phyloP scores from a whole-genome alignment of 2,797 vertebrate species.

The Channallabes apus region DNA sequence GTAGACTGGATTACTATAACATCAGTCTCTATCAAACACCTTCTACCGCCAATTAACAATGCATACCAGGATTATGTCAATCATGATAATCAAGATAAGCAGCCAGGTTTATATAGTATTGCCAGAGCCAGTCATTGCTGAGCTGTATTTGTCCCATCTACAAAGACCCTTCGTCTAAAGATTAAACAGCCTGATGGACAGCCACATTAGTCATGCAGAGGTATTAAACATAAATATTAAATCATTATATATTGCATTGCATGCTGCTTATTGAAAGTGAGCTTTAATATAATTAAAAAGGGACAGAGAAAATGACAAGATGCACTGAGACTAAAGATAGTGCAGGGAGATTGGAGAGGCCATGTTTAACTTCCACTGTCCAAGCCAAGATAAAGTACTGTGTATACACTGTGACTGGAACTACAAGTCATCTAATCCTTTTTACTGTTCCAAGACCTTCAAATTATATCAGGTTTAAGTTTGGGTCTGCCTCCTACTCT shows the following conservation, averaged over 20 bases:
- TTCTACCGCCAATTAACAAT: neutral
- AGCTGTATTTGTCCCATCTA: constrained; percentile 20
- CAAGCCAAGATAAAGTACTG: neutral
- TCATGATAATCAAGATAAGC: constrained; percentile 37
- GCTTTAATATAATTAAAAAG: constrained; percentile 1
- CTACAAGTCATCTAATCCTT: neutral
- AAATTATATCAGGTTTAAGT: neutral
- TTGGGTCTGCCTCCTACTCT: neutral
- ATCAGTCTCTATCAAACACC: neutral
- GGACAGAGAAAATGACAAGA: constrained; percentile 7
- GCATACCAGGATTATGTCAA: constrained; percentile 20
- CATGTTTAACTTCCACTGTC: neutral
- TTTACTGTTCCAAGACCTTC: neutral
- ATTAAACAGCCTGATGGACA: constrained; percentile 22
- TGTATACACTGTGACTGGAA: neutral
- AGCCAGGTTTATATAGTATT: neutral
- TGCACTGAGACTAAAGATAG: neutral
- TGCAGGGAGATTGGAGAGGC: neutral
- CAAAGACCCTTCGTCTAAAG: neutral
- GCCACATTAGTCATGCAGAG: constrained; percentile 15
- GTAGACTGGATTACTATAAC: constrained; percentile 36
- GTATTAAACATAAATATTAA: constrained; percentile 15
- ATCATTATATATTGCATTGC: constrained; percentile 16
- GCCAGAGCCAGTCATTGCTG: neutral
- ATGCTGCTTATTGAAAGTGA: constrained; percentile 20